Evolutionary conservation across 1,140 invertebrate genomes (phyloP), one percentile per base, ranked within the genome.

Genomic region (Triops longicaudatus): DNA sequence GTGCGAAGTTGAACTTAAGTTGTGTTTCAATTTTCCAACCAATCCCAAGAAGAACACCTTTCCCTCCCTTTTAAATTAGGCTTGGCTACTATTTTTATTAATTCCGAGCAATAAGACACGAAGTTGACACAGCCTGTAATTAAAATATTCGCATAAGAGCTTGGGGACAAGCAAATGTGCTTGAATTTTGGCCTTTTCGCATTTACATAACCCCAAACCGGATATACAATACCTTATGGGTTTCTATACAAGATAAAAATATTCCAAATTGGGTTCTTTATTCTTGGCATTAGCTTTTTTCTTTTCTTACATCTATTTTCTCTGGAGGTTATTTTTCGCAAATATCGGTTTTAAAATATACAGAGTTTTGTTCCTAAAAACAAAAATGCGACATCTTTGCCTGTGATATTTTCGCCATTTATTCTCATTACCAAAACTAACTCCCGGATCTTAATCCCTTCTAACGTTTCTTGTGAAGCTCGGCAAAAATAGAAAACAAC

Each of bases 171-270:
- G 50, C 50, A 63, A 63, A 63, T 63, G 50, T 63, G 50, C 50
- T 63, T 63, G 50, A 63, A 63, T 63, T 63, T 63, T 63, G 50
- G 50, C 50, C 50, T 63, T 63, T 63, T 63, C 50, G 50, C 50
- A 63, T 63, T 63, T 63, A 63, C 50, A 37, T 37, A 63, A 63
- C 50, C 50, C 50, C 50, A 63, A 63, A 63, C 50, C 9, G 50
- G 50, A 63, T 63, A 63, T 63, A 63, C 50, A 63, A 63, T 63
- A 63, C 50, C 50, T 63, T 63, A 63, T 63, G 50, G 50, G 50
- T 63, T 63, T 63, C 50, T 63, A 63, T 63, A 63, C 50, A 63
- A 63, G 50, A 63, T 63, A 17, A 63, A 63, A 63, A 17, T 63
- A 22, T n/a, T n/a, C 14, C 14, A 63, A 44, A 63, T 22, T 63